Conservation (phyloP, 2,888 invertebrate species). For the Tachystola acroxantha region DNA sequence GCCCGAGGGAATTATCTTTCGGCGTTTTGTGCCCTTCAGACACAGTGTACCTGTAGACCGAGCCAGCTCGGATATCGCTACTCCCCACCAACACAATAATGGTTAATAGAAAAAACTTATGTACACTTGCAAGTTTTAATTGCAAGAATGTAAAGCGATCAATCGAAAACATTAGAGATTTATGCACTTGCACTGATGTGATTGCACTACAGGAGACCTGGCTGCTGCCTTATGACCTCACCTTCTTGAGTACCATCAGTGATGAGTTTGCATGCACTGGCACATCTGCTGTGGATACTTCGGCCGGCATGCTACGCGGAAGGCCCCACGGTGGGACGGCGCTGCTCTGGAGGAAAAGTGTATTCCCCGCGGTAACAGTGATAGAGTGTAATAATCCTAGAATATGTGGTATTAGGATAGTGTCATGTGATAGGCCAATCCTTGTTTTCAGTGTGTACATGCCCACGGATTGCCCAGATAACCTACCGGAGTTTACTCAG, state of each 20-base stretch:
- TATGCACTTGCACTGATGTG: slow-evolving; percentile 6
- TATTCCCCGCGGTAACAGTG: too few relatives aligned
- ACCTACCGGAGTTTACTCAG: too few relatives aligned
- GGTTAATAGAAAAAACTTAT: background rate
- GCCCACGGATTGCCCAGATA: too few relatives aligned
- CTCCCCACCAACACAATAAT: background rate
- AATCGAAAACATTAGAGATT: slow-evolving; percentile 4
- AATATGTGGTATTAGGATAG: too few relatives aligned
- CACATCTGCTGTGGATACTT: slow-evolving; percentile 12
- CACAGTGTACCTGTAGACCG: too few relatives aligned
- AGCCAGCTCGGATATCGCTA: too few relatives aligned
- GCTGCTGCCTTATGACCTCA: slow-evolving; percentile 11
- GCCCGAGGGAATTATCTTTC: slow-evolving; percentile 15
- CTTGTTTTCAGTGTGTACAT: too few relatives aligned
- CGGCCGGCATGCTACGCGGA: too few relatives aligned
- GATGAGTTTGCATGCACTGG: slow-evolving; percentile 4
- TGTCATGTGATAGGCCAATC: too few relatives aligned
- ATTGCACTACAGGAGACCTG: slow-evolving; percentile 14
- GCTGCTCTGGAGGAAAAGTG: too few relatives aligned
- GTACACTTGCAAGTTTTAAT: slow-evolving; percentile 8
- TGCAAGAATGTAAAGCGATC: slow-evolving; percentile 13
- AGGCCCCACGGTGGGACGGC: too few relatives aligned
- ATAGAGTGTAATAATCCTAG: too few relatives aligned
- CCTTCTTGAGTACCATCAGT: slow-evolving; percentile 6
- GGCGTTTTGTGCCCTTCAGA: slow-evolving; percentile 14